Base-by-base conservation (phyloP, 2,888 invertebrate genomes). In the Argyra leucocephala region DNA sequence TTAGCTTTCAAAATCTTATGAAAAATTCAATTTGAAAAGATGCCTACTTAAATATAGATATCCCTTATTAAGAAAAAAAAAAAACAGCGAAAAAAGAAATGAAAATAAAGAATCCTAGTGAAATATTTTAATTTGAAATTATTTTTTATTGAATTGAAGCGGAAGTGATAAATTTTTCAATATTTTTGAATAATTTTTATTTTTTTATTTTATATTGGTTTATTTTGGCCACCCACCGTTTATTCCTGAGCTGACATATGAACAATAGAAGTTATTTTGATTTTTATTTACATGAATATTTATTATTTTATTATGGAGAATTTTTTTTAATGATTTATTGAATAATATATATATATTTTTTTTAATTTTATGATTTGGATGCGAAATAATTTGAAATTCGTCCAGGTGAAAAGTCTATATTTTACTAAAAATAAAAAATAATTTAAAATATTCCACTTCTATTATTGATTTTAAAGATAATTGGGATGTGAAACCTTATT, bases 111-210 rank as follows among this genome's bases (percentile, higher is more conserved):
- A n/a, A n/a, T 48, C 18, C 48, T 15, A 48, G 5, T 18, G 48
- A 48, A 48, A 12, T 48, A 48, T 48, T 48, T 37, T 37, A 15
- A 37, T 10, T 10, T 37, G 15, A 37, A 31, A 31, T 37, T 37
- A 37, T 37, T 37, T 37, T 37, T 37, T 37, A 37, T 37, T 48
- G 48, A 48, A 48, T 15, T 48, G 48, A 48, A 48, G 48, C 48
- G 48, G 48, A 48, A 48, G n/a, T 48, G 12, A 48, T 48, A 48
- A 48, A 48, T 48, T 48, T 18, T 48, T 31, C 18, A 48, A n/a
- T 18, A 18, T n/a, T 18, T 48, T 48, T 48, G 3, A 31, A 48
- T n/a, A 48, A 37, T 18, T 48, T 48, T 18, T 48, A 15, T 37
- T 37, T 37, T 9, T 26, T 26, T 26, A 4, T 26, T 6, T 4